Conservation (phyloP, 2,797 vertebrate species). For the Sandelia bainsii region DNA sequence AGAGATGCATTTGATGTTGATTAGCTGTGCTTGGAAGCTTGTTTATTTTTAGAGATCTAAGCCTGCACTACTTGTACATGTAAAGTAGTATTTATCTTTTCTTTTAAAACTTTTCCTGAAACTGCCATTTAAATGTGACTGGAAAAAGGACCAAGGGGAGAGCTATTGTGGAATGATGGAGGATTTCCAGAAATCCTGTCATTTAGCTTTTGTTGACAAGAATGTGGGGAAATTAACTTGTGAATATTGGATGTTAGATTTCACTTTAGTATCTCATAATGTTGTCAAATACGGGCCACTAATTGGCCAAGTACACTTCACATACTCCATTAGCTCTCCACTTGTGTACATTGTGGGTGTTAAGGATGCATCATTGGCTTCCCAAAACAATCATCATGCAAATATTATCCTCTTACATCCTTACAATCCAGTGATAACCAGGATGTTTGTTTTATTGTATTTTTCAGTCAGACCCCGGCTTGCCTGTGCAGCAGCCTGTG, state of each 20-base stretch:
- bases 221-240: conserved; percentile 18
- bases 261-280: conserved; percentile 1
- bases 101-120: not conserved
- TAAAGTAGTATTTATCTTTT: not conserved
- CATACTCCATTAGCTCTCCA: conserved; percentile 14
- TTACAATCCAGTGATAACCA: not conserved
- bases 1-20: conserved; percentile 15
- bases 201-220: conserved; percentile 10
- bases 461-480: conserved; percentile 21
- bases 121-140: conserved; percentile 12
- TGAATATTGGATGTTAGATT: conserved; percentile 13
- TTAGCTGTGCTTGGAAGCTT: conserved; percentile 25
- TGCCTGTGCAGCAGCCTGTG: conserved; percentile 15
- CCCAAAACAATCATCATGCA: conserved; percentile 35
- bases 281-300: conserved; percentile 20
- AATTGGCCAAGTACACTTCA: conserved; percentile 6
- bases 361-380: conserved; percentile 13
- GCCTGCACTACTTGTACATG: conserved; percentile 9
- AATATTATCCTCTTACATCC: conserved; percentile 14
- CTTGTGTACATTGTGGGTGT: not conserved
- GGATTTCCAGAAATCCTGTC: conserved; percentile 10
- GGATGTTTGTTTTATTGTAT: conserved; percentile 20
- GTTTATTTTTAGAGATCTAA: conserved; percentile 12
- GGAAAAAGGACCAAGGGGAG: conserved; percentile 35
- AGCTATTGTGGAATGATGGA: not conserved